Conservation (phyloP, 2,888 invertebrate species). For the Chydorus sphaericus region DNA sequence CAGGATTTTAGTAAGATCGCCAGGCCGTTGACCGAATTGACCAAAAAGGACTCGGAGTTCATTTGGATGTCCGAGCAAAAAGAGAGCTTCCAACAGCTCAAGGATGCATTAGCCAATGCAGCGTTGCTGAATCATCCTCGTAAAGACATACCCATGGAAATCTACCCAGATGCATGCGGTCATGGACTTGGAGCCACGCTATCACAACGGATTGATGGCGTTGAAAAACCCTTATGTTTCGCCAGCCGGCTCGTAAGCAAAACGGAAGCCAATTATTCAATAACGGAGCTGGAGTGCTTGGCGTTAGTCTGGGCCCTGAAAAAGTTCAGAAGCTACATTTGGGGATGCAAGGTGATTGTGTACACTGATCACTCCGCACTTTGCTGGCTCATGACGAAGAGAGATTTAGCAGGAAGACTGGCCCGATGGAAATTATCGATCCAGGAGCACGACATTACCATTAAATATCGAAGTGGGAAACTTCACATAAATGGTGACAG, state of each 20-base stretch:
- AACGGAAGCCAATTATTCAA: constrained; percentile 8
- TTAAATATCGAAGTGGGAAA: constrained; percentile 17
- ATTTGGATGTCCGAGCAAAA: constrained; percentile 14
- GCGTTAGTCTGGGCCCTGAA: constrained; percentile 12
- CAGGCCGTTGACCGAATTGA: constrained; percentile 13
- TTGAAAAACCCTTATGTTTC: too few relatives aligned
- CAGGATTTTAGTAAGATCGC: constrained; percentile 15
- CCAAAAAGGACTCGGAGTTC: constrained; percentile 16
- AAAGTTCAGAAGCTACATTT: constrained; percentile 13
- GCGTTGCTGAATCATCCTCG: too few relatives aligned
- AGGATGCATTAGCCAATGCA: too few relatives aligned
- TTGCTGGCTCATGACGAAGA: constrained; percentile 8
- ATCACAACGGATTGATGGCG: too few relatives aligned
- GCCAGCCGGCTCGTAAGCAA: constrained; percentile 1
- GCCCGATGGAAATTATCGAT: constrained; percentile 18
- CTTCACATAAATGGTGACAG: too few relatives aligned
- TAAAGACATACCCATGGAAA: too few relatives aligned
- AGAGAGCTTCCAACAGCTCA: too few relatives aligned
- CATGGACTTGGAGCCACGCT: too few relatives aligned
- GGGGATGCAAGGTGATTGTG: not conserved
- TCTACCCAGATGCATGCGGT: too few relatives aligned
- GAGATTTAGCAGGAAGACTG: constrained; percentile 13
- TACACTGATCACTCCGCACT: constrained; percentile 11
- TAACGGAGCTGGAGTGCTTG: constrained; percentile 15
- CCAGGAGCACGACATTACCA: constrained; percentile 18